Evolutionary conservation across 2,113 vertebrate genomes (phyloP).

Genomic region (Gobio gobio): DNA sequence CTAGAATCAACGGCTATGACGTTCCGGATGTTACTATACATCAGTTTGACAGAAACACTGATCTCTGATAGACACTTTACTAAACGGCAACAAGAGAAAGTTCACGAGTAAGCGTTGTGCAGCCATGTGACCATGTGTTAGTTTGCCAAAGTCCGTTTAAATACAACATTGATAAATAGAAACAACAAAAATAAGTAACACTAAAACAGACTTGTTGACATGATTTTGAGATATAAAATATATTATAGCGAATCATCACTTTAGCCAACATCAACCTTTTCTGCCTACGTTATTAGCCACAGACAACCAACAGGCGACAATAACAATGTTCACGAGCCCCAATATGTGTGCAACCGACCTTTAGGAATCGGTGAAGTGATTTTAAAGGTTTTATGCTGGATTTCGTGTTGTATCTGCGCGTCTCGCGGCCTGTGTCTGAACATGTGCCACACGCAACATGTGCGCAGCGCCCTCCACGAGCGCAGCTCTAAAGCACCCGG

Average conservation of each 20-base stretch:
- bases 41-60: neutral
- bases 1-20: neutral
- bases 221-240: neutral
- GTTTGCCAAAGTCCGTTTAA: neutral
- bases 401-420: neutral
- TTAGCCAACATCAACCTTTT: neutral
- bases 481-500: neutral
- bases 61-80: neutral
- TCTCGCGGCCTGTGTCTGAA: slow-evolving; percentile 20
- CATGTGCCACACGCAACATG: slow-evolving; percentile 35
- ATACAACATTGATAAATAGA: neutral
- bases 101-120: neutral
- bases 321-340: too few species aligned
- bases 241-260: neutral
- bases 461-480: neutral
- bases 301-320: neutral
- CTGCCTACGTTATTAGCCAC: neutral
- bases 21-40: neutral
- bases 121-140: neutral
- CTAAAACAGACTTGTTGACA: neutral
- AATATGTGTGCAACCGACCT: neutral
- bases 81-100: neutral
- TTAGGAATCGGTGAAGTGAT: too few species aligned
- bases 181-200: neutral
- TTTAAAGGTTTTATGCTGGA: neutral